Base-by-base conservation (phyloP, 2,888 invertebrate species). In the Celastrina argiolus region DNA sequence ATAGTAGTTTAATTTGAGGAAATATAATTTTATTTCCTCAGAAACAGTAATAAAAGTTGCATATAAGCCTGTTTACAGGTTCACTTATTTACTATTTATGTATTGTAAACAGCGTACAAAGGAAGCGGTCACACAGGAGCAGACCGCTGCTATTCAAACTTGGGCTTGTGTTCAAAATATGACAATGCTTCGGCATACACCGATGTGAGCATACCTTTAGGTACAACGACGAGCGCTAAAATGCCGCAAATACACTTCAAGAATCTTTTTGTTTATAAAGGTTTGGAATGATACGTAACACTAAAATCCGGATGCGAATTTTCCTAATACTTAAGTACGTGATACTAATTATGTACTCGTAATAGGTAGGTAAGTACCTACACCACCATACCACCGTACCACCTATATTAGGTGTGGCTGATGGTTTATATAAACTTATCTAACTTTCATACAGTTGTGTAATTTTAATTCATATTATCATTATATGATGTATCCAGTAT, bases 201-300 rank as follows among this genome's bases (percentile, higher is more conserved):
- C 83, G 70, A 82, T 83, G 86, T 82, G 85, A 83, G 80, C 81
- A 80, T 81, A 83, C 85, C 88, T 87, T 85, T 84, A 83, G 77
- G 75, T 77, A 78, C 74, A 70, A 73, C 72, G 75, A 72, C 42
- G 76, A 68, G 74, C 64, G 68, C 45, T 87, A 88, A 84, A 70
- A 85, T 81, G 81, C 36, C 51, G 51, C 71, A 45, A 39, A n/a
- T 14, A 56, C 3, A 26, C 56, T 61, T 61, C 22, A 39, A 61
- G 22, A 61, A 18, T 8, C 7, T 4, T 36, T 36, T 36, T 36
- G 36, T 36, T 36, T 42, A 1, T 16, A 8, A 18, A 45, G 45
- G 45, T 45, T 22, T 18, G 16, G 16, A 7, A 16, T 42, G 41
- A 14, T 41, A 4, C 14, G 2, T 42, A 26, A 7, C 22, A 41